Base-by-base conservation (phyloP, 1,140 invertebrate species). In the Leptinotarsa undecemlineata region DNA sequence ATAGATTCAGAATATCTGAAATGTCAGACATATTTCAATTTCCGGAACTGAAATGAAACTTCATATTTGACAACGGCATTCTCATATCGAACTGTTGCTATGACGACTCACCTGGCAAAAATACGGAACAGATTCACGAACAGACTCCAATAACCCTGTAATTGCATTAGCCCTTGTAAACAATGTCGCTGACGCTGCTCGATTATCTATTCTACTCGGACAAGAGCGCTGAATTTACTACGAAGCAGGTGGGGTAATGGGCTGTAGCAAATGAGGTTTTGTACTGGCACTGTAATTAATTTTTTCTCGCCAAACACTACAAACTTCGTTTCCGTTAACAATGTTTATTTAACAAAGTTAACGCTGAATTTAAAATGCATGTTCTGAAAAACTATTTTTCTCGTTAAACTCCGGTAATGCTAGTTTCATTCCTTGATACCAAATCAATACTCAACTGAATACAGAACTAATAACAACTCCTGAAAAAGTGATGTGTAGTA, bases 121-220 rank as follows among this genome's bases (percentile, higher is more conserved):
- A 64, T 64, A 20, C 14, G 15, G 17, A 57, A 48, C 68, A 63
- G 60, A 64, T 61, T 72, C 71, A 48, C 14, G 61, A 47, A 72
- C 71, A 63, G 60, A 72, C 71, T 73, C 51, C 72, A 51, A 68
- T 68, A 73, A 68, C 57, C 47, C 33, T 19, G 47, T 73, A 73
- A 73, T 73, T 73, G 72, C 72, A 51, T 73, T 68, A 68, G 48
- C 23, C 62, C 48, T 57, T 60, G 66, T 68, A 68, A 68, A 73
- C 72, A 73, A 68, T 73, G 72, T 68, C 33, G 63, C 72, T 42
- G 72, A 73, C 48, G 63, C 66, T 19, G 63, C 21, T 64, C 63
- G 63, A 64, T 64, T 64, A 64, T 64, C 63, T 64, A 64, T 64
- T 64, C 63, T 64, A 33, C 20, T 33, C 63, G 20, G 26, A 64